Evolutionary conservation across 2,888 invertebrate species (phyloP).

Genomic region (Torymus texanus): DNA sequence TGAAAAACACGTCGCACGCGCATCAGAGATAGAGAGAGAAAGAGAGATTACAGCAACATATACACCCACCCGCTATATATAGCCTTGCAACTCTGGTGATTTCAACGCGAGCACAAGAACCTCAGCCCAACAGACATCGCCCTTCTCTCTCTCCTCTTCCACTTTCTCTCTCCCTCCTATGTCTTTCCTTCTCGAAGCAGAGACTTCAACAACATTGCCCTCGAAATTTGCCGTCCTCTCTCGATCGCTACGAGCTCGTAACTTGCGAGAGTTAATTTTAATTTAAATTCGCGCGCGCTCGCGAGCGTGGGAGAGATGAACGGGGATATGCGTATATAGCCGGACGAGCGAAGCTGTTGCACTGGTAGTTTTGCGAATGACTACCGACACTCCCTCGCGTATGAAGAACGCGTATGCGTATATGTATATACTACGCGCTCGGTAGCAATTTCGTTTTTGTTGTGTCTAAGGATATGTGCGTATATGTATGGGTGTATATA

Average conservation of each 20-base stretch:
- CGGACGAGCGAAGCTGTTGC: constrained; percentile 23
- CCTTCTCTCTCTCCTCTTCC: too few relatives aligned
- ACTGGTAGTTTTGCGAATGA: constrained; percentile 26
- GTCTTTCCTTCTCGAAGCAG: too few relatives aligned
- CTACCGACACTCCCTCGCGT: constrained; percentile 28
- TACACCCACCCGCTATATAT: too few relatives aligned
- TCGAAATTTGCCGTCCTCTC: neutral
- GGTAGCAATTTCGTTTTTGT: constrained; percentile 45
- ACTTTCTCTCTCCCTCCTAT: too few relatives aligned
- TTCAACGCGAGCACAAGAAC: constrained; percentile 26
- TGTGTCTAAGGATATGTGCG: too few relatives aligned
- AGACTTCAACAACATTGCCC: neutral
- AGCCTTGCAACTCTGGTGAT: neutral
- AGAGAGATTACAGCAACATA: neutral
- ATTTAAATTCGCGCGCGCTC: constrained; percentile 19
- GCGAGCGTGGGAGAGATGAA: constrained; percentile 33
- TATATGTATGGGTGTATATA: too few relatives aligned
- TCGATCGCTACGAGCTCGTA: constrained; percentile 8
- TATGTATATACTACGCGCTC: neutral
- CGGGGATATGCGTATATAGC: constrained; percentile 8
- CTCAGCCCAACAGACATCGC: too few relatives aligned
- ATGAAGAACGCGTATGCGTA: too few relatives aligned
- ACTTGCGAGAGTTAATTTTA: constrained; percentile 32
- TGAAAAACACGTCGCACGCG: constrained; percentile 3
- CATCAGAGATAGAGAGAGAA: neutral